Evolutionary conservation across 2,113 vertebrate genomes (phyloP), one percentile per base, ranked within the genome.

Genomic region (Ranitomeya variabilis): DNA sequence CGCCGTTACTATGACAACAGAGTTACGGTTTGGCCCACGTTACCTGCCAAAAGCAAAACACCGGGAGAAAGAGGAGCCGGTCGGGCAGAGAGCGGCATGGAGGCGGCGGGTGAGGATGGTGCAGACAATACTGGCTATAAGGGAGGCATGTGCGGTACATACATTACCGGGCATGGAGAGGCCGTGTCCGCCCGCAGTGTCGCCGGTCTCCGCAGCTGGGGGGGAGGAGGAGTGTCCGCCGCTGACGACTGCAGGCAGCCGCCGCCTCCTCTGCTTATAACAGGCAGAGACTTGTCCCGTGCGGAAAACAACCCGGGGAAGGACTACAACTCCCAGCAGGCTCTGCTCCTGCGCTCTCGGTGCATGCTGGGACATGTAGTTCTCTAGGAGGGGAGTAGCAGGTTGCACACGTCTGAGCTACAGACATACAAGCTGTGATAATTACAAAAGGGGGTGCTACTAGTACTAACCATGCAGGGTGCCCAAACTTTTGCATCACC

Each of bases 1-100:
- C 76, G 15, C 5, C 51, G 78, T 76, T 57, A 18, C 76, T 54
- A 87, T 87, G 54, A 59, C 78, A 81, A 87, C 86, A 13, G 6
- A 31, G n/a, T 18, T 31, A 78, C 19, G 45, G n/a, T 59, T 10
- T 74, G 23, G 8, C 37, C 18, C 51, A 19, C 45, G 26, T 31
- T 31, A 31, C 37, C 52, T 15, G 31, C 54, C 18, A 12, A 52
- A 51, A 7, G 37, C 3, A 52, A 19, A 18, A 6, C 16, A 21
- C n/a, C 10, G n/a, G n/a, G 7, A 12, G 26, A 31, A 31, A 31
- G 26, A 31, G 26, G 26, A 31, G 26, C 26, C 26, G 26, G 76
- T 13, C 6, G 5, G 7, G 37, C 21, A 5, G 4, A 31, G 45
- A 54, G 73, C 12, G 37, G 21, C 57, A 86, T 87, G 86, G 62